Conservation (phyloP, 2,888 invertebrate species). For the Sialis fuliginosa region DNA sequence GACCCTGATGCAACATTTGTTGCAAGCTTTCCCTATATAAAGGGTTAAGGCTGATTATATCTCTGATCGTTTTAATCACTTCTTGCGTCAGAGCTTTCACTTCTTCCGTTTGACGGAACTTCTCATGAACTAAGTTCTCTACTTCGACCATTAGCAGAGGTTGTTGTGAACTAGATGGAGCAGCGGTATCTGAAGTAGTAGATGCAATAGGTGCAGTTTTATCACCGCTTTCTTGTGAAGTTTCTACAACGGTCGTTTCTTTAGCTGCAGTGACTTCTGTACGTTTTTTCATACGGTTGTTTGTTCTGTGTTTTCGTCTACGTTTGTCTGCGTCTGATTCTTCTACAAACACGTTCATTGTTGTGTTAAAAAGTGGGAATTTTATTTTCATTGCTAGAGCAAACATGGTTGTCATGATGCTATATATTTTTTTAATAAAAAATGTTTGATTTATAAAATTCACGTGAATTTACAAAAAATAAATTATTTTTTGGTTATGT, state of each 20-base stretch:
- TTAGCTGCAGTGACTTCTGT: conserved; percentile 10
- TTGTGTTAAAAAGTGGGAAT: conserved; percentile 68
- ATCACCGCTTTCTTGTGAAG: background rate
- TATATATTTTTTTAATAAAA: too few species aligned
- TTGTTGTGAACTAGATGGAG: background rate
- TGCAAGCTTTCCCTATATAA: conserved; percentile 94
- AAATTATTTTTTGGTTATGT: too few species aligned
- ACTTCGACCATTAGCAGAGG: conserved; percentile 82
- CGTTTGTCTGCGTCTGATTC: conserved; percentile 43
- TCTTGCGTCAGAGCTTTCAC: conserved; percentile 94
- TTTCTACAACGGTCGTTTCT: conserved; percentile 10
- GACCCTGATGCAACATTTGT: conserved; percentile 93
- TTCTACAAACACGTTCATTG: conserved; percentile 68
- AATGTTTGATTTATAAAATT: too few species aligned
- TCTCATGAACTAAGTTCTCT: conserved; percentile 77
- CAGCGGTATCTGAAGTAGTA: background rate
- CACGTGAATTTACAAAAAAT: too few species aligned
- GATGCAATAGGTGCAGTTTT: conserved; percentile 13
- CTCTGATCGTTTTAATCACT: conserved; percentile 90
- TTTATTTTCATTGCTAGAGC: conserved; percentile 52
- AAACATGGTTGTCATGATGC: too few species aligned
- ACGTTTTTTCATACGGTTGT: conserved; percentile 19
- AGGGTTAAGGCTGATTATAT: conserved; percentile 94
- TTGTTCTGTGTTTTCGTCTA: conserved; percentile 28
- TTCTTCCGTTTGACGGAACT: conserved; percentile 82